Base-by-base conservation (phyloP, 2,797 vertebrate genomes). In the Schizopygopsis malacanthus region DNA sequence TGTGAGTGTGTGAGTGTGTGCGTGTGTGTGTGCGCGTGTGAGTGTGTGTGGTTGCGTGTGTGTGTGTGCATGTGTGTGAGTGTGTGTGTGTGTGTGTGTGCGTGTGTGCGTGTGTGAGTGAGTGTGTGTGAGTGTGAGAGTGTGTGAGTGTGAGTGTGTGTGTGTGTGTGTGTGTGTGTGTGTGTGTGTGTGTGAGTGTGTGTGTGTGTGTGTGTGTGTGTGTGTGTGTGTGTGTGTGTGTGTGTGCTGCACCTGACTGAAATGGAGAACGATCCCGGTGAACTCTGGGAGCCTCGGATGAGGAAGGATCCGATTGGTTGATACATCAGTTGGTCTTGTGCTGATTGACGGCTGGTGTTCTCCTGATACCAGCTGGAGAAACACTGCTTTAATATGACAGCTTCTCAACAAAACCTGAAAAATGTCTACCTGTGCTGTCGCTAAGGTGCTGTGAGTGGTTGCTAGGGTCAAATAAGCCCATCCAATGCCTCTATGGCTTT, bases 201-300 rank as follows among this genome's bases (percentile, higher is more conserved):
- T 16, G 41, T 41, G 59, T 52, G 70, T 15, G 11, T n/a, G n/a
- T n/a, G n/a, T n/a, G n/a, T 22, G 33, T 52, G 39, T 0, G 37
- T 39, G 69, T 70, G 69, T 3, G 22, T 47, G 72, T 37, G 73
- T 7, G 25, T n/a, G 54, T n/a, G 41, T 28, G 61, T 52, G 71
- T 22, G 12, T 22, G 33, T 33, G 41, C 16, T 45, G n/a, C 37
- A 98, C 97, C 96, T 97, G 94, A 98, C 97, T 0, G 97, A 97
- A 88, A 98, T 96, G 89, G 97, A 97, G 92, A 97, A 98, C 79
- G 96, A 94, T 56, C 97, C 96, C 0, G 92, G 94, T 65, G 95
- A 93, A 71, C 95, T 96, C 91, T 95, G 95, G 87, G 96, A 97
- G 76, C 94, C 94, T 72, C 97, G 94, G 81, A 98, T 96, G 0